Base-by-base conservation (phyloP, 1,140 invertebrate genomes). In the Atta cephalotes region DNA sequence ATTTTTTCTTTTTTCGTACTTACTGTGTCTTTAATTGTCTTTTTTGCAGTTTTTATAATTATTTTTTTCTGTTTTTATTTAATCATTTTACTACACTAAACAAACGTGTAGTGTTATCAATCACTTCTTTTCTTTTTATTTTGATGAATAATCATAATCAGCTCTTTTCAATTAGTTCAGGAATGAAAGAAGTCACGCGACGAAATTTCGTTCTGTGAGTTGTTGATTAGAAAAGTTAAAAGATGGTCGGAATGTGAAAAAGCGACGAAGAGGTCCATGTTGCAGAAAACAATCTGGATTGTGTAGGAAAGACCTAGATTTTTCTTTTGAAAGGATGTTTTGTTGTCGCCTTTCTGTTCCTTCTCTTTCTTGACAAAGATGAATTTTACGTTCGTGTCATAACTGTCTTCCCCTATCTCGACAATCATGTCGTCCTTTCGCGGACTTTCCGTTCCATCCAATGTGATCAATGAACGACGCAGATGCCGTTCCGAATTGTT, bases 401-500 rank as follows among this genome's bases (percentile, higher is more conserved):
- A 88, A 90, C 66, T 68, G 53, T 88, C 62, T 70, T 45, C 56
- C 51, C 31, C 51, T 58, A 84, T 85, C 85, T 66, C 72, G 53
- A 70, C 58, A 80, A 77, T 87, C 80, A 62, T 87, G 70, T 66
- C 62, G 35, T 87, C 87, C 78, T 80, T 71, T 49, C 81, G 79
- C 21, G 74, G 63, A 87, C 76, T 89, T 85, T 79, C 74, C 56
- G 45, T 53, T 45, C 82, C 86, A 71, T 49, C 45, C 51, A 68
- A 85, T 86, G 89, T 93, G 94, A 95, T 94, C 94, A 94, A 94
- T 94, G 93, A 93, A 93, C 92, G 93, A 89, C 93, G 93, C 94
- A 95, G 94, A 94, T 94, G 94, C 91, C 92, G 91, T 91, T 93
- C 92, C 88, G 90, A 90, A 93, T 77, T 88, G 89, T 91, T 92